Base-by-base conservation (phyloP, 2,888 invertebrate species). In the Synanthedon myopaeformis region DNA sequence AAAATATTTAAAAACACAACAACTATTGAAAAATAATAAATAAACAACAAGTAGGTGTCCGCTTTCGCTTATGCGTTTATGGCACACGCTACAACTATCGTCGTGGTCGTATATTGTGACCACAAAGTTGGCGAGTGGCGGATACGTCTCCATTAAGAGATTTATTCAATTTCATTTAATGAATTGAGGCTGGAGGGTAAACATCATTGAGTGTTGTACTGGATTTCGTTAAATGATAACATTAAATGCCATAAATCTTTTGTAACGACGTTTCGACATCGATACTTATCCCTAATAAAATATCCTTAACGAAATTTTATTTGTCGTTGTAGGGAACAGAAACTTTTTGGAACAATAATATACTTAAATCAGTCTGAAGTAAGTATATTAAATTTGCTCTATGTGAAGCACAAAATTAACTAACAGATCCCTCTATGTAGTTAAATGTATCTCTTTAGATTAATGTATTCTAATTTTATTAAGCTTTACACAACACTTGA, bases 71-170 rank as follows among this genome's bases (percentile, higher is more conserved):
- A 49, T 49, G 49, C 14, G 17, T 19, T 49, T 13, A 14, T 12
- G 19, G 17, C 49, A 17, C 49, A 23, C 49, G 5, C 49, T 49
- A 49, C 12, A 35, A 17, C 49, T 23, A 49, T 23, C 17, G 49
- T n/a, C 13, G 49, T 49, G 17, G 49, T 23, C 17, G 49, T 49
- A 17, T 49, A 49, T 49, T 49, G 49, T 49, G 49, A 23, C 49
- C 23, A 51, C 53, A 57, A 58, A 52, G 57, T 54, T 54, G 45
- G 52, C 45, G 45, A 49, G 49, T 51, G 51, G 55, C 49, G 53
- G 58, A 54, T 52, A 53, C 56, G 62, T 61, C 62, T 67, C 63
- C 63, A 62, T 64, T 64, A 66, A 62, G 58, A 50, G 54, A 45
- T 45, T 55, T 59, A 61, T 57, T 60, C 64, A 59, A 61, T 61